Evolutionary conservation across 2,113 vertebrate species (phyloP).

Genomic region (Cavia aperea): DNA sequence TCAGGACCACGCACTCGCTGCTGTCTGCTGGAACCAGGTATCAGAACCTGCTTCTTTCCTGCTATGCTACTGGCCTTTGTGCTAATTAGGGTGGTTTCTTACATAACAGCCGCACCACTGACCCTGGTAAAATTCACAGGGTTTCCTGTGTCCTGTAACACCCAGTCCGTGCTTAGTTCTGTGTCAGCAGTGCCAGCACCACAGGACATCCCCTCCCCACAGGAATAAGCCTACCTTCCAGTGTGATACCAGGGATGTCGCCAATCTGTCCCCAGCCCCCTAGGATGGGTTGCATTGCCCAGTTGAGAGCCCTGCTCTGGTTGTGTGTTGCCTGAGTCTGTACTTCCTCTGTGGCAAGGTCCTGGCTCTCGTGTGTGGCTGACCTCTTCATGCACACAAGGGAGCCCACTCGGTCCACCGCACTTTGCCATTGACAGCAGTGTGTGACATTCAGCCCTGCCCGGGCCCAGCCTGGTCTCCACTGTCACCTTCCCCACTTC

Average conservation of each 20-base stretch:
- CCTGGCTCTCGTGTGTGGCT: no score
- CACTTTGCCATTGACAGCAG: no score
- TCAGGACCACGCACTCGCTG: slow-evolving; percentile 89
- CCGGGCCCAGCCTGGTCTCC: not conserved
- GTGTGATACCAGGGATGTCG: not conserved
- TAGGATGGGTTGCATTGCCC: not conserved
- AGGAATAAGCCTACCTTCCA: no score
- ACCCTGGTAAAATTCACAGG: not conserved
- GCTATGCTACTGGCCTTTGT: not conserved
- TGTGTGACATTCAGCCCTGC: accelerated
- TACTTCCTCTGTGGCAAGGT: no score
- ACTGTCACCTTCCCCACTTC: accelerated
- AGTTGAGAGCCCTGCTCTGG: not conserved
- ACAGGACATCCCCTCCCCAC: no score
- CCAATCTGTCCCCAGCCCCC: not conserved
- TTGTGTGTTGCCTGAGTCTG: no score
- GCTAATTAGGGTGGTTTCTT: not conserved
- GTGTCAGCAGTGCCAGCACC: not conserved
- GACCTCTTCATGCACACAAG: no score
- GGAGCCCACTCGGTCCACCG: no score
- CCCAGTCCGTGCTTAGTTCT: not conserved
- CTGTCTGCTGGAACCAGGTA: slow-evolving; percentile 93
- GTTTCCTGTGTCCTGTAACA: not conserved
- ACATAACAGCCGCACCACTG: accelerated
- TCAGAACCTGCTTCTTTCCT: slow-evolving; percentile 27